Base-by-base conservation (phyloP, 2,113 vertebrate genomes). In the Mesitornis unicolor region DNA sequence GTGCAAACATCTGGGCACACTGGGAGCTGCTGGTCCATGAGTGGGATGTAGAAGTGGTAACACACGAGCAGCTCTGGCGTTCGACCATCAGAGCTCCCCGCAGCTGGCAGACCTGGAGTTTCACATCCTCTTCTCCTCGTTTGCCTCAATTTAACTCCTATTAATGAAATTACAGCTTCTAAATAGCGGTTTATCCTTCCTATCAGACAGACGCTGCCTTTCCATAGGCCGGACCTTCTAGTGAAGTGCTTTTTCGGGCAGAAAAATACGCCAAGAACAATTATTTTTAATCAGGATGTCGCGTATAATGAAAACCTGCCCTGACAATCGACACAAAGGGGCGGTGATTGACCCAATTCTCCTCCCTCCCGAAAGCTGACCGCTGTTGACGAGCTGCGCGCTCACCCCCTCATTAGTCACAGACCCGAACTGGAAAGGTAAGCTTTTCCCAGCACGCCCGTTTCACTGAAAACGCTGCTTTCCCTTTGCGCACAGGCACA, bases 221-320 rank as follows among this genome's bases (percentile, higher is more conserved):
- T 11, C 61, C 51, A 7, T 13, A 26, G 88, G 71, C 40, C 0
- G 0, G 68, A 1, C 87, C 70, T 70, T 26, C 71, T 35, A 11
- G 64, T 43, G 54, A 60, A 74, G 84, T 4, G 60, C 82, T 80
- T n/a, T n/a, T n/a, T n/a, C n/a, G n/a, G n/a, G n/a, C n/a, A n/a
- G n/a, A n/a, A n/a, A 96, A 92, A 86, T 29, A 61, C 36, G 74
- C 92, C 96, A 96, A 91, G 82, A 95, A 91, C 84, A 92, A 94
- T 96, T 95, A 93, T 85, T 93, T 97, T 88, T 91, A 94, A 97
- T 90, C 95, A 84, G 73, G 96, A 59, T 70, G 96, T 83, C 84
- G 79, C 80, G 25, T 67, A 89, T 78, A 95, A 97, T 76, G 90
- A 97, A 97, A 96, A 93, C 90, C 87, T 96, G 87, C 70, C 81